Evolutionary conservation across 2,113 vertebrate species (phyloP), one percentile per base, ranked within the genome.

Genomic region (Bubalus kerabau): DNA sequence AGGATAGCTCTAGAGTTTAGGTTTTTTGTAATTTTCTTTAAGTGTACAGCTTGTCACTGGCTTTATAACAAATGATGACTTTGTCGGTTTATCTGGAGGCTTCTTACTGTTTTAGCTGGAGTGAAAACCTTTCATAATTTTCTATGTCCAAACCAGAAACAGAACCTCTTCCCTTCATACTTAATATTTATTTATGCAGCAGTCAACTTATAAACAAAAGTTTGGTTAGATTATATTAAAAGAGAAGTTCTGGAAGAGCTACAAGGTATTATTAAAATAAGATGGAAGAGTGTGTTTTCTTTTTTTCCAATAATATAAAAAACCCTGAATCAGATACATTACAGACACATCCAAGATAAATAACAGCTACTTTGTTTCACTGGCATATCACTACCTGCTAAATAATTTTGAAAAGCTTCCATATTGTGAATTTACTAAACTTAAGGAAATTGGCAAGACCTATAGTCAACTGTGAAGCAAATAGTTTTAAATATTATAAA

Each of bases 381-480:
- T 80, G 36, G 4, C 24, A 13, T 83, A 76, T 57, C 1, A 43
- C 2, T 82, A 80, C 7, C 3, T 93, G 36, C 81, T 91, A 94
- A 95, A 83, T 84, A n/a, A 84, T 80, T 71, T 76, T 13, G 48
- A 76, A 86, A 95, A 82, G 62, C 19, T 6, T 48, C 15, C 19
- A 57, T 87, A 80, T 84, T 43, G 0, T 1, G 15, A 4, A 93
- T 93, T 36, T 64, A 93, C 46, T 97, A 96, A 96, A 93, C 60
- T 80, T 96, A 90, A 95, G 64, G 6, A 74, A 76, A 1, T 4
- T 0, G 0, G 86, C 74, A 95, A 93, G 26, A 95, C 54, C 50
- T 28, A 19, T 48, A 28, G 85, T 97, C 91, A 98, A 97, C 97
- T 97, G 60, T 94, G 85, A 54, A 85, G 28, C 32, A 95, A 98